Percentiles rank a stretch among this genome's conserved stretches.
phyloP scores from a whole-genome alignment of 2,888 invertebrate species.

The Balanococcus diminutus region DNA sequence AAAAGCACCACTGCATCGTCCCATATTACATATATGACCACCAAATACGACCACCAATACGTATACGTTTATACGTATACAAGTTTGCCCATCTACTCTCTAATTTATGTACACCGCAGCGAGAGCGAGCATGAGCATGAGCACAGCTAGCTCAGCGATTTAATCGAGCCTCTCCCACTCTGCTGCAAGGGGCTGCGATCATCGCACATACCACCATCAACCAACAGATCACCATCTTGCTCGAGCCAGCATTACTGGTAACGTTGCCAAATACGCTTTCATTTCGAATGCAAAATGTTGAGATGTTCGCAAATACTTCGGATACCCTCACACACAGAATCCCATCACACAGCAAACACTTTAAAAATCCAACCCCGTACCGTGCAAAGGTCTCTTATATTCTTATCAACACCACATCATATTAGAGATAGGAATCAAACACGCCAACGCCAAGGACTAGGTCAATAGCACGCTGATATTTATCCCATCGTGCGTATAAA shows the following conservation, averaged over 20 bases:
- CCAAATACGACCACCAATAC: not conserved
- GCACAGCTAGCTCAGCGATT: not conserved
- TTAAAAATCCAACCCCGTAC: not conserved
- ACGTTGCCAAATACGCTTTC: not conserved
- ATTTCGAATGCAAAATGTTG: too few relatives aligned
- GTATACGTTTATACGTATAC: not conserved
- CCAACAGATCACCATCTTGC: not conserved
- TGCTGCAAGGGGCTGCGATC: too few relatives aligned
- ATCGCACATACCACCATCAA: not conserved
- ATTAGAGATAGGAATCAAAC: constrained; percentile 3
- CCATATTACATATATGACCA: not conserved
- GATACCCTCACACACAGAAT: too few relatives aligned
- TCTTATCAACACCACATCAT: not conserved
- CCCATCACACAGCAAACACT: too few relatives aligned
- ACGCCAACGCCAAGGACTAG: constrained; percentile 45
- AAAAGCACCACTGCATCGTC: not conserved
- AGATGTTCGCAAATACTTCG: too few relatives aligned
- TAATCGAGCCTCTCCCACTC: too few relatives aligned
- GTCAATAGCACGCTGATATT: constrained; percentile 50
- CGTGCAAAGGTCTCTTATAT: too few relatives aligned
- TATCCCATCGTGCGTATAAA: constrained; percentile 32
- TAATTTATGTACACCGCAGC: not conserved
- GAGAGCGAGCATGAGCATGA: not conserved
- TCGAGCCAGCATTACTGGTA: not conserved
- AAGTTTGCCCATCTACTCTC: not conserved